Base-by-base conservation (phyloP, 2,888 invertebrate species). In the Drosophila pullipes region DNA sequence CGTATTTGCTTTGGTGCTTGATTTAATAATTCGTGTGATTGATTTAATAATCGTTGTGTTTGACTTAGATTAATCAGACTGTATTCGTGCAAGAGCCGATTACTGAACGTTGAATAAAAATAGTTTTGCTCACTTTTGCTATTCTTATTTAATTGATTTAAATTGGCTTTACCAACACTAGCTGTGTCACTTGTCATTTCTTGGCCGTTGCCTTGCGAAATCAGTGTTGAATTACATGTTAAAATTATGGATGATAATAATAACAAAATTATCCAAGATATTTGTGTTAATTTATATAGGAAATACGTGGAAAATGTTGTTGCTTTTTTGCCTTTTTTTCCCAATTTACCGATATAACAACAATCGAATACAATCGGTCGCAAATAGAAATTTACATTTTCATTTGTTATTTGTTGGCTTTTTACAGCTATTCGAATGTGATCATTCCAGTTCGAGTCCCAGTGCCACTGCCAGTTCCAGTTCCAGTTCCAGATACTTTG, bases 31-130 rank as follows among this genome's bases (percentile, higher is more conserved):
- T 47, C 47, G 16, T 47, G 47, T 25, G 47, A 47, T 47, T 47
- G 47, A 25, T 47, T 47, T 47, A 47, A 47, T 47, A 47, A 25
- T 47, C 25, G 47, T 28, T 47, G 25, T 25, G 47, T 16, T 65
- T 77, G 74, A 67, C 80, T 85, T 78, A 87, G 47, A 81, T 66
- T 75, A 73, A 89, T 89, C 80, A 85, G 85, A 80, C 85, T 87
- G 78, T 89, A 71, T 67, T 47, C 65, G 70, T 73, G 62, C 61
- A 57, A 59, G 47, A 59, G 65, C 25, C 28, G 59, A 64, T 55
- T 75, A 39, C 37, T 16, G 62, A 33, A 37, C 63, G 47, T 25
- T 25, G 47, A 16, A 47, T 25, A 47, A 59, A 50, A 53, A 59
- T 50, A 33, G 30, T 11, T 65, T 25, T 57, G 35, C 18, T 60